These are phyloP conservation scores for Sciurus vulgaris DNA, from an alignment of 2,797 vertebrate species.

Conservation along the genomic window DNA sequence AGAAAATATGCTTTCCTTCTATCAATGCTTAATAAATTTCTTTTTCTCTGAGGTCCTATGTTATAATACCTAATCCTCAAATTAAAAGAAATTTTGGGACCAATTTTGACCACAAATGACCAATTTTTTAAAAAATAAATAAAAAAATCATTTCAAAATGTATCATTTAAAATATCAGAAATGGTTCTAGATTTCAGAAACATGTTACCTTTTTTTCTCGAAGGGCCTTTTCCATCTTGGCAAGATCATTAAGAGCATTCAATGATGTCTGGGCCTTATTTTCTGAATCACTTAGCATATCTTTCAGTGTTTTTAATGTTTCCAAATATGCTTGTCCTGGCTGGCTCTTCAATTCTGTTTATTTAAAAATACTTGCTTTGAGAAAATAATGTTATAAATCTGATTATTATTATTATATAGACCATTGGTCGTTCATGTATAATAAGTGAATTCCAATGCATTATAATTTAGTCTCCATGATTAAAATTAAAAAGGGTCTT, in stretches of 20 bases:
- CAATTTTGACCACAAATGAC: conserved; percentile 1
- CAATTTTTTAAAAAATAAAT: background rate
- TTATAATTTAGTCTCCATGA: background rate
- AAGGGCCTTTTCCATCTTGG: conserved; percentile 89
- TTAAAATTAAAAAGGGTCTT: conserved; percentile 43
- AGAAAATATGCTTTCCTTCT: conserved; percentile 22
- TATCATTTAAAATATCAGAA: background rate
- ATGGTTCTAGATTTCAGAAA: accelerated
- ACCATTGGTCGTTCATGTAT: background rate
- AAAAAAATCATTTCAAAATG: conserved; percentile 25
- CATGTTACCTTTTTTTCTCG: conserved; percentile 91
- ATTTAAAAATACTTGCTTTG: conserved; percentile 69
- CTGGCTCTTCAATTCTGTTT: conserved; percentile 88
- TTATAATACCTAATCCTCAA: background rate
- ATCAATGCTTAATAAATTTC: background rate
- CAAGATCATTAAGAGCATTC: conserved; percentile 81
- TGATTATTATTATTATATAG: background rate
- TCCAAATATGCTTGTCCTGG: conserved; percentile 85
- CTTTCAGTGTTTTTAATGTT: conserved; percentile 87
- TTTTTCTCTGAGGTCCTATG: background rate
- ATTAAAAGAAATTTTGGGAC: background rate
- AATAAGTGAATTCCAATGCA: background rate
- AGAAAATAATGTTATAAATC: conserved; percentile 41
- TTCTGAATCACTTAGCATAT: conserved; percentile 86
- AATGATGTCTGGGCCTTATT: conserved; percentile 83